Percentiles rank a stretch among this genome's conserved stretches.
These are phyloP conservation scores for Drepana falcataria DNA, from an alignment of 2,888 invertebrate species.

Conservation along the genomic window DNA sequence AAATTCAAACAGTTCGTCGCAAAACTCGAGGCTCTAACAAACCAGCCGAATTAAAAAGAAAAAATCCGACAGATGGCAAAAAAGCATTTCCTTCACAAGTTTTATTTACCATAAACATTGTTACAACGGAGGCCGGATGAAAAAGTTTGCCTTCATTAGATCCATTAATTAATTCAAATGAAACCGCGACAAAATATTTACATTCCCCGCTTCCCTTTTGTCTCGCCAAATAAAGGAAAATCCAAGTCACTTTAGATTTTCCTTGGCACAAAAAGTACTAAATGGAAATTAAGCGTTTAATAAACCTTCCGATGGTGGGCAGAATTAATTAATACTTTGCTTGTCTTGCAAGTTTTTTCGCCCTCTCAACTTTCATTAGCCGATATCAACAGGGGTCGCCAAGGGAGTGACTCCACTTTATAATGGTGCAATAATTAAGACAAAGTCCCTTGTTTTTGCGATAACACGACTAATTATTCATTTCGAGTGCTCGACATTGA, in stretches of 20 bases:
- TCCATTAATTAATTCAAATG: conserved; percentile 78
- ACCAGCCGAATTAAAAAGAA: conserved; percentile 68
- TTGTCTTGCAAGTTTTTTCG: conserved; percentile 60
- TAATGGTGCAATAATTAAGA: conserved; percentile 75
- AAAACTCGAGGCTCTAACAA: conserved; percentile 54
- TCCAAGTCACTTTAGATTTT: conserved; percentile 53
- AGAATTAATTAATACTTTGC: conserved; percentile 72
- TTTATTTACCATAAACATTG: conserved; percentile 78
- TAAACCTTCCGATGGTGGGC: conserved; percentile 58
- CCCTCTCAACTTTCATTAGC: conserved; percentile 55
- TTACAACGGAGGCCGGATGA: conserved; percentile 63
- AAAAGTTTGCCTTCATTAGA: conserved; percentile 75
- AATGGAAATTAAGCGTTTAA: conserved; percentile 74
- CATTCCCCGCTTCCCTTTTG: conserved; percentile 61
- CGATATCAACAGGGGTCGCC: conserved; percentile 57
- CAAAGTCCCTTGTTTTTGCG: conserved; percentile 62
- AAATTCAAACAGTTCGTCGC: conserved; percentile 69
- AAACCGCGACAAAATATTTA: conserved; percentile 74
- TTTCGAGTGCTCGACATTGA: conserved; percentile 52
- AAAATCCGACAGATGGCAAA: conserved; percentile 65
- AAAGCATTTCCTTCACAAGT: conserved; percentile 75
- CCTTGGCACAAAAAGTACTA: conserved; percentile 47
- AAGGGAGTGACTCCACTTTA: conserved; percentile 52
- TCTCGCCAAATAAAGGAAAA: conserved; percentile 56
- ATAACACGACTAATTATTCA: conserved; percentile 68